These are phyloP conservation scores for Galemys pyrenaicus DNA, from an alignment of 2,113 vertebrate species.

Conservation along the genomic window DNA sequence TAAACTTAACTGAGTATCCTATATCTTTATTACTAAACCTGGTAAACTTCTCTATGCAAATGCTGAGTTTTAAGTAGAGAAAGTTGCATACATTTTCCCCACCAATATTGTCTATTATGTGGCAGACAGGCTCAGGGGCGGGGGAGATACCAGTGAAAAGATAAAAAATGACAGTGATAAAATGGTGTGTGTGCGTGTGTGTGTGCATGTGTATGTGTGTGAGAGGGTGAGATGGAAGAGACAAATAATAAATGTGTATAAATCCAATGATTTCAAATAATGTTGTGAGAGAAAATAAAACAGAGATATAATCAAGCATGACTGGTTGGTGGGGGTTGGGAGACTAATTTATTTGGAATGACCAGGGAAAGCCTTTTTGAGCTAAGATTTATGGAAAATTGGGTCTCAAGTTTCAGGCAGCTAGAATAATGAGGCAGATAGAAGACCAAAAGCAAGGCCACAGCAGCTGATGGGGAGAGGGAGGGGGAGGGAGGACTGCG, in stretches of 20 bases:
- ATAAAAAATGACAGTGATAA: not conserved
- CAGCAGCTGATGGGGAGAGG: not conserved
- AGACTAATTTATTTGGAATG: not conserved
- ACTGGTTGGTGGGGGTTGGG: not conserved
- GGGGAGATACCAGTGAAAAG: not conserved
- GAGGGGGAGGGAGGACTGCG: not conserved
- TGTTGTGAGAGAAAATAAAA: not conserved
- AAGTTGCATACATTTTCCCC: not conserved
- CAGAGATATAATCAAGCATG: not conserved
- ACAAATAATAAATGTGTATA: not conserved
- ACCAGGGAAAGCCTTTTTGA: not conserved
- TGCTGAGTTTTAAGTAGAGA: slow-evolving; percentile 17
- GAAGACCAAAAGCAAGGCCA: not conserved
- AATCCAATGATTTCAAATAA: not conserved
- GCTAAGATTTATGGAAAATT: not conserved
- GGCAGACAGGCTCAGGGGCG: not conserved
- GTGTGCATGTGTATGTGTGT: not conserved
- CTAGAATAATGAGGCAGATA: not conserved
- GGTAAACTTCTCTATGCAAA: not conserved
- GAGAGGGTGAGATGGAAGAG: not conserved
- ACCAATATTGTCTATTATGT: not conserved
- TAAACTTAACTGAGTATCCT: not conserved
- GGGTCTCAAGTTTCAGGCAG: not conserved
- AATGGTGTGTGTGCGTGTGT: not conserved
- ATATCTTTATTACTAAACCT: slow-evolving; percentile 20